Percentiles rank a stretch among this genome's conserved stretches.
phyloP scores from a whole-genome alignment of 2,113 vertebrate species.

The Pachyramphus minor region DNA sequence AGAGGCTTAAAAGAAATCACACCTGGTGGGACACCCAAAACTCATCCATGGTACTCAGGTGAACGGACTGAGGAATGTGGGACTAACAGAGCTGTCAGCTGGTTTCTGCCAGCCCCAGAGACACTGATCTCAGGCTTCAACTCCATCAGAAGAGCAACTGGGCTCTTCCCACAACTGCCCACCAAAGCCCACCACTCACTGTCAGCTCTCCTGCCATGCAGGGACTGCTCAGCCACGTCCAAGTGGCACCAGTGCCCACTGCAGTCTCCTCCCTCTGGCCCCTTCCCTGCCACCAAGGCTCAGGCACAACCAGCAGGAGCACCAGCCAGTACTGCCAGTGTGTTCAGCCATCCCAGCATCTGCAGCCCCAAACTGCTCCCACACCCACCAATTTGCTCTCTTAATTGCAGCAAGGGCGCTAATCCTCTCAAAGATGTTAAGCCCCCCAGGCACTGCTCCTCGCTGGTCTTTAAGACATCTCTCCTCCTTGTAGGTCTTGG shows the following conservation, averaged over 20 bases:
- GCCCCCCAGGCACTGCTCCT: neutral
- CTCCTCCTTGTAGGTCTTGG: neutral
- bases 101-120: neutral
- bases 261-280: neutral
- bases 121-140: neutral
- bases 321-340: fast-evolving
- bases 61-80: neutral
- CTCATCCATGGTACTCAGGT: neutral
- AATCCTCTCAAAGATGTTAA: neutral
- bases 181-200: neutral
- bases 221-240: fast-evolving
- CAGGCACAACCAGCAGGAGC: neutral
- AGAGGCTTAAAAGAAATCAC: neutral
- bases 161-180: neutral
- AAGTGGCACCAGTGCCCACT: neutral
- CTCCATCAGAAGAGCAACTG: neutral
- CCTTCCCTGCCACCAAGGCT: neutral
- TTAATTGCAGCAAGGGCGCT: neutral
- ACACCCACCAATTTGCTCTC: neutral
- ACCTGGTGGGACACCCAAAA: neutral
- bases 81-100: neutral
- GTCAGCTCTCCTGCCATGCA: neutral
- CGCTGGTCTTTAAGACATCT: neutral
- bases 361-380: neutral
- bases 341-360: neutral